These are phyloP conservation scores for Hemistola chrysoprasaria DNA, from an alignment of 2,888 invertebrate species.

Conservation along the genomic window DNA sequence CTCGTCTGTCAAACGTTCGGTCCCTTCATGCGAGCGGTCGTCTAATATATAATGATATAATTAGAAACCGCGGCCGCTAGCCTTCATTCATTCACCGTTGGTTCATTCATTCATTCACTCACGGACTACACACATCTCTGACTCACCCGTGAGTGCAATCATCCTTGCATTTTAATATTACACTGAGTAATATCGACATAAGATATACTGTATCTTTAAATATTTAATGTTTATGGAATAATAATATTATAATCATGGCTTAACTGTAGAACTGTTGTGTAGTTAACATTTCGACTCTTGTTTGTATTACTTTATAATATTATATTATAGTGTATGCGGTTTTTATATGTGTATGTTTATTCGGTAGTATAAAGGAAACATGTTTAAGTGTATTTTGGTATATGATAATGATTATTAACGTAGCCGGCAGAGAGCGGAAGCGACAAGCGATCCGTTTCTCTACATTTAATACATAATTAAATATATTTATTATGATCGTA, in stretches of 20 bases:
- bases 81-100: constrained; percentile 21
- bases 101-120: not conserved
- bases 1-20: constrained; percentile 73
- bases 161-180: constrained; percentile 62
- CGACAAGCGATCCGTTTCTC: constrained; percentile 32
- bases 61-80: constrained; percentile 27
- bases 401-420: constrained; percentile 50
- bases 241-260: constrained; percentile 79
- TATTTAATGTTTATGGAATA: constrained; percentile 69
- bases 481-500: constrained; percentile 81
- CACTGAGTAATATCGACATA: constrained; percentile 68
- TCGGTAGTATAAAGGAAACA: constrained; percentile 73
- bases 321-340: constrained; percentile 72
- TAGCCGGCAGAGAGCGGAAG: constrained; percentile 41
- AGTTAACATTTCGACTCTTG: constrained; percentile 78
- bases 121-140: constrained; percentile 2
- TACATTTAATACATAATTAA: constrained; percentile 47
- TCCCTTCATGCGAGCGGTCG: constrained; percentile 34
- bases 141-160: constrained; percentile 42
- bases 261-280: constrained; percentile 80
- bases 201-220: constrained; percentile 74
- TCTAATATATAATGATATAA: no score
- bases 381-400: constrained; percentile 80
- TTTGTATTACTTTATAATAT: constrained; percentile 76
- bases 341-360: constrained; percentile 83